Base-by-base conservation (phyloP, 1,140 invertebrate genomes). In the Neomicropteryx cornuta region DNA sequence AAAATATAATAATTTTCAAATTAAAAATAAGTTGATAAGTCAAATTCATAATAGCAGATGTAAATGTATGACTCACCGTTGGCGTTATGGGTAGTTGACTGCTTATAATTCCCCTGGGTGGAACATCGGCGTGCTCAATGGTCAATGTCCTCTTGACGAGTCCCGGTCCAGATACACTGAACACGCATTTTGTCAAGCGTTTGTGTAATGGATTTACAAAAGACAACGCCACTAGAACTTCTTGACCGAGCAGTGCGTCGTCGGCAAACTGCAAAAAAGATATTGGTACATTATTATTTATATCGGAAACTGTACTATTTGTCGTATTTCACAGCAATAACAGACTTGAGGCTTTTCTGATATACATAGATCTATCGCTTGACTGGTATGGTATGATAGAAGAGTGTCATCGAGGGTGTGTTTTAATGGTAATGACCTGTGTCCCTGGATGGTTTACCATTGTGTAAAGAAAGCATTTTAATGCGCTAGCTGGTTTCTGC, bases 161-260 rank as follows among this genome's bases (percentile, higher is more conserved):
- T 3, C 77, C 78, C 0, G 80, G 75, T 2, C 79, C 79, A 38
- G 81, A 79, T 41, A 83, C 66, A 33, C 75, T 70, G 50, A 85
- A 76, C 39, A 70, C 68, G 45, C 80, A 81, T 1, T 75, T 64
- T 0, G 77, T 77, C 19, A 87, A 50, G 0, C 45, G 39, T 3
- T 56, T 64, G 16, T 76, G 71, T 38, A 87, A 52, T 0, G 83
- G 81, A 58, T 87, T 87, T 35, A 60, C 66, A 47, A 87, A 83
- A 8, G 73, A 72, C 6, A 84, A 58, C 3, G 46, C 38, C 0
- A 51, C 52, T 0, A 59, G 57, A 5, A 71, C 58, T 22, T 73
- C 58, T 51, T 68, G 58, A 11, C 70, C 71, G n/a, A 77, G 56
- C 11, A 65, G 48, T 2, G 75, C 55, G 36, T 76, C 70, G 10